These are phyloP conservation scores for Margaritifera margaritifera DNA, from an alignment of 2,888 invertebrate species.

Conservation along the genomic window DNA sequence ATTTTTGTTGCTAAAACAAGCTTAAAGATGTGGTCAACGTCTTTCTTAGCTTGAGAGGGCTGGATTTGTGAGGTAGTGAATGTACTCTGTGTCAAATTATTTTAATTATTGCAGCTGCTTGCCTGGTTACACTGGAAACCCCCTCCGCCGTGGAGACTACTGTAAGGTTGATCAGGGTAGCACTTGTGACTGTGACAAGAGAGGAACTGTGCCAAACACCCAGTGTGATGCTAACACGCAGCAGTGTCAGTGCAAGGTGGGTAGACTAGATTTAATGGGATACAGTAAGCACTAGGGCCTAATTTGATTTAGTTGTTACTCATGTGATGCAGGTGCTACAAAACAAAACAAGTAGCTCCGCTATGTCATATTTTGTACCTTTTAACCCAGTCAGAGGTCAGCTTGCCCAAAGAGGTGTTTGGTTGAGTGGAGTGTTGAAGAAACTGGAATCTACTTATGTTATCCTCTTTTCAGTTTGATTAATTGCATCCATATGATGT, in stretches of 20 bases:
- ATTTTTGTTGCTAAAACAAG: not conserved
- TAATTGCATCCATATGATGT: too few relatives aligned
- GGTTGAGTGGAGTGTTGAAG: too few relatives aligned
- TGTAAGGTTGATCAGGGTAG: slow-evolving; percentile 46
- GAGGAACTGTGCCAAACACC: slow-evolving; percentile 76
- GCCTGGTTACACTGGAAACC: slow-evolving; percentile 63
- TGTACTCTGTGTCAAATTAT: not conserved
- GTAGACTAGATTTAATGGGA: slow-evolving; percentile 17
- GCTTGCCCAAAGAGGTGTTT: too few relatives aligned
- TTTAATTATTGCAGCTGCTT: slow-evolving; percentile 50
- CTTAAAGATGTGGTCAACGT: not conserved
- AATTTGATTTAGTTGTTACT: too few relatives aligned
- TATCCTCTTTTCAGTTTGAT: too few relatives aligned
- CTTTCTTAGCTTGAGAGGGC: not conserved
- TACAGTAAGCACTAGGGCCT: too few relatives aligned
- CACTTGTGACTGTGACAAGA: slow-evolving; percentile 77
- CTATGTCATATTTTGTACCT: too few relatives aligned
- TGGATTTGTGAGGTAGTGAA: not conserved
- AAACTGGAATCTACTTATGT: too few relatives aligned
- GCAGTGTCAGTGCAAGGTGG: slow-evolving; percentile 81
- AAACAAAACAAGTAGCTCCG: too few relatives aligned
- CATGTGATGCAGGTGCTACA: too few relatives aligned
- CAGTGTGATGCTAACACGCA: slow-evolving; percentile 75
- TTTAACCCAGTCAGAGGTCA: too few relatives aligned
- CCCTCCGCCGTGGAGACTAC: slow-evolving; percentile 60